Base-by-base conservation (phyloP, 2,797 vertebrate species). In the Hephaestus fuliginosus region DNA sequence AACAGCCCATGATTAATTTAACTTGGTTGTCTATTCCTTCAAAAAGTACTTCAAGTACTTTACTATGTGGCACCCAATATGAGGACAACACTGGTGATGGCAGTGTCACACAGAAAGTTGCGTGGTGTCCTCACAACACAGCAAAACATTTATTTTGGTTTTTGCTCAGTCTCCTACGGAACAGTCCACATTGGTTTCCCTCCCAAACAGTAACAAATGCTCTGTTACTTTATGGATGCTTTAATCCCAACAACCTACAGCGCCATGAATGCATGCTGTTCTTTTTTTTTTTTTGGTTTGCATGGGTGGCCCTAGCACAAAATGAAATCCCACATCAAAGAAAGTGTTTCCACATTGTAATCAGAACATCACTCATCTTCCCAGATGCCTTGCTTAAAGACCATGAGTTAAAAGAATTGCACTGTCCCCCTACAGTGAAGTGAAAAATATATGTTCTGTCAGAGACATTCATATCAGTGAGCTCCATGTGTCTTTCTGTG, bases 261-360 rank as follows among this genome's bases (percentile, higher is more conserved):
- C 15, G 39, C 3, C 22, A 25, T 33, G 48, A 55, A 51, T 53
- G 14, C 20, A 14, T 20, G 9, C 33, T 1, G 11, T 56, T 63
- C 22, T 14, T 15, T 74, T 82, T 58, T 82, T 58, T 20, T 15
- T 69, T 65, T 43, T 46, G 44, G 36, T 68, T 39, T 62, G 15
- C 67, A 69, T 71, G 43, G 36, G 13, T 73, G 75, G n/a, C 9
- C 39, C 15, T 20, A 11, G 48, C 48, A 41, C 64, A 65, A 76
- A 69, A 73, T 67, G 66, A 61, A 67, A 77, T 71, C 65, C 57
- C 28, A 43, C 43, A 79, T 84, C 53, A 82, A 76, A 81, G 64
- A 39, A 6, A 51, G 13, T n/a, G 4, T 64, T 73, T 72, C 76
- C 49, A 12, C 58, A 64, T 2, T 22, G 1, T 56, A 68, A 82